Conservation (phyloP, 2,888 invertebrate genomes). For the Cryptocheilus praepositus region DNA sequence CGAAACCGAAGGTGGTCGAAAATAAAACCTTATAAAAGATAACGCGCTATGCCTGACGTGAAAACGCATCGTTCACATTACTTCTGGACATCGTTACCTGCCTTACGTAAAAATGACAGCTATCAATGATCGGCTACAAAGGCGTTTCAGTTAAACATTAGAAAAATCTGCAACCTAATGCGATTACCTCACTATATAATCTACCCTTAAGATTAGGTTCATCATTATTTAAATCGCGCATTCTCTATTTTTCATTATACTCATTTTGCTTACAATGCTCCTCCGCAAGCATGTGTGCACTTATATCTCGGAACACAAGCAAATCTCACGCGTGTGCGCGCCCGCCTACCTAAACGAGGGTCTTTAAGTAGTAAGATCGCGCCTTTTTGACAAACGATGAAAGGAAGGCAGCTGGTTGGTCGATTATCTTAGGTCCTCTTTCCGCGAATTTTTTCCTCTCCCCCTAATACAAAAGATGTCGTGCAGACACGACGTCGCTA, state of each 20-base stretch:
- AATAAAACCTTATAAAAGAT: too few relatives aligned
- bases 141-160: too few relatives aligned
- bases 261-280: neutral
- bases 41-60: too few relatives aligned
- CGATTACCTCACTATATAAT: too few relatives aligned
- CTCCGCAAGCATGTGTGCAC: neutral
- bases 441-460: neutral
- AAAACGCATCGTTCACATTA: too few relatives aligned
- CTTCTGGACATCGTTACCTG: too few relatives aligned
- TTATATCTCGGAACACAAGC: conserved; percentile 19
- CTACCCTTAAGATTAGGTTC: conserved; percentile 17
- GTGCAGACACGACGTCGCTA: too few relatives aligned
- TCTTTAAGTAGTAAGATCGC: conserved; percentile 20
- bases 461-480: conserved; percentile 3
- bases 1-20: too few relatives aligned
- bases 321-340: conserved; percentile 14
- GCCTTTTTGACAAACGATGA: conserved; percentile 17
- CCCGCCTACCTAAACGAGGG: conserved; percentile 11
- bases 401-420: conserved; percentile 42
- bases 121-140: too few relatives aligned
- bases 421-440: conserved; percentile 40
- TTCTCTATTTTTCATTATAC: neutral
- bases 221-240: neutral
- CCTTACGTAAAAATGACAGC: too few relatives aligned
- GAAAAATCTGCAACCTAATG: too few relatives aligned